phyloP scores from a whole-genome alignment of 2,797 vertebrate species.

The Mus minutoides region DNA sequence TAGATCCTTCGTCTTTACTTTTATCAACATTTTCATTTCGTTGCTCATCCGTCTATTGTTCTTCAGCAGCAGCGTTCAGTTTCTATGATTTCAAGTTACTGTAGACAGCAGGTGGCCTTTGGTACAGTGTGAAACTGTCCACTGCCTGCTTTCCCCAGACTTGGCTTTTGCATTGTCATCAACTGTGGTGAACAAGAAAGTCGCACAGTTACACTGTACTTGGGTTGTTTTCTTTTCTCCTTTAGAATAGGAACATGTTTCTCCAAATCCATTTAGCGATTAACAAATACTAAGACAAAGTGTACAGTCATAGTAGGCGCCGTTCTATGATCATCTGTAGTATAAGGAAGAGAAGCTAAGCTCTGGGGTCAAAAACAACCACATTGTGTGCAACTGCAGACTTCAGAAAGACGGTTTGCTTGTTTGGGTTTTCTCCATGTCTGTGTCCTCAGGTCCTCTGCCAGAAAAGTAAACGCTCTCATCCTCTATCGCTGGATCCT shows the following conservation, averaged over 20 bases:
- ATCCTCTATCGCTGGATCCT: neutral
- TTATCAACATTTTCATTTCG: conserved; percentile 40
- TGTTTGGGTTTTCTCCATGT: neutral
- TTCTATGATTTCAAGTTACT: conserved; percentile 52
- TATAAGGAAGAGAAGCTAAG: neutral
- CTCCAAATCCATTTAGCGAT: neutral
- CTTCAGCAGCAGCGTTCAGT: conserved; percentile 45
- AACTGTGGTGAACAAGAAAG: neutral
- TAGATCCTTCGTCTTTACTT: conserved; percentile 27
- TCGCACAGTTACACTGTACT: neutral
- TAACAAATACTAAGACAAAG: conserved; percentile 8
- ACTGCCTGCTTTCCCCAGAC: conserved; percentile 37
- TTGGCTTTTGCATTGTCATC: neutral
- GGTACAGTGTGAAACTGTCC: conserved; percentile 43
- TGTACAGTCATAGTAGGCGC: neutral
- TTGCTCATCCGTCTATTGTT: conserved; percentile 12
- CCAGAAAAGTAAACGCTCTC: too few relatives aligned
- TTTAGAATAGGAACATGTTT: neutral
- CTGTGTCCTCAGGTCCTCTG: neutral
- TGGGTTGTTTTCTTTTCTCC: neutral
- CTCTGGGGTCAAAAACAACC: neutral
- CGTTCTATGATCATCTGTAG: neutral
- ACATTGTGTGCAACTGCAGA: neutral
- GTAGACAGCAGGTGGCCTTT: conserved; percentile 24
- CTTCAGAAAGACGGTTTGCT: neutral